Evolutionary conservation across 2,888 invertebrate species (phyloP).

Genomic region (Rhimphoctona megacephalus): DNA sequence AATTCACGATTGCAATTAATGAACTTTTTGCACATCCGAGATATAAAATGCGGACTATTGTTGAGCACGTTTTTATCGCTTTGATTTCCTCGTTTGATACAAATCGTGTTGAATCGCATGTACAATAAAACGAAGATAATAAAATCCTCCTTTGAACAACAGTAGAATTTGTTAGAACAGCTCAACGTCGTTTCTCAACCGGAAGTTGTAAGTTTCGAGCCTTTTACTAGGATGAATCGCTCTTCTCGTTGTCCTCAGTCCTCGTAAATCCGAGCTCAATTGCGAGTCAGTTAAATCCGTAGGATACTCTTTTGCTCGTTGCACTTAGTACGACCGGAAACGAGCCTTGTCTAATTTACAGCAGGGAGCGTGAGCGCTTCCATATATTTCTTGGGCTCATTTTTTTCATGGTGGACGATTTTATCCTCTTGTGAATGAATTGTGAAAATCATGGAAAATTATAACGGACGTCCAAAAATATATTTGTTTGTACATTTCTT

Average conservation of each 20-base stretch:
- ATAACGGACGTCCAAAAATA: no score
- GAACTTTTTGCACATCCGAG: constrained; percentile 50
- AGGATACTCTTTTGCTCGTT: constrained; percentile 61
- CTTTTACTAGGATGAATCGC: constrained; percentile 38
- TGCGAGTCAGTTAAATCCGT: constrained; percentile 50
- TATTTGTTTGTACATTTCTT: no score
- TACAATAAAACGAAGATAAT: constrained; percentile 26
- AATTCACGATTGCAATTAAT: background rate
- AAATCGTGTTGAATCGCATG: constrained; percentile 46
- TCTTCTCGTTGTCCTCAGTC: constrained; percentile 40
- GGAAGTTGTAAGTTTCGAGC: constrained; percentile 74
- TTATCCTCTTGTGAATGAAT: background rate
- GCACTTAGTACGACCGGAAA: constrained; percentile 77
- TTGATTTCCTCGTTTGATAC: constrained; percentile 49
- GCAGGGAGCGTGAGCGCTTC: constrained; percentile 44
- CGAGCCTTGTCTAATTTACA: constrained; percentile 77
- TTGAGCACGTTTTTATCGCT: constrained; percentile 52
- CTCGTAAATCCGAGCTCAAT: constrained; percentile 5
- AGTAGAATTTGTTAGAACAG: constrained; percentile 24
- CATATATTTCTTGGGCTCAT: constrained; percentile 18
- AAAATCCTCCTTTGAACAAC: constrained; percentile 22
- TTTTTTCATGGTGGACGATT: constrained; percentile 31
- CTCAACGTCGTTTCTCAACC: constrained; percentile 59
- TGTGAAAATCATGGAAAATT: background rate
- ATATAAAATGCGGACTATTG: constrained; percentile 37